phyloP scores from a whole-genome alignment of 2,888 invertebrate genomes.

The Uropetala carovei region DNA sequence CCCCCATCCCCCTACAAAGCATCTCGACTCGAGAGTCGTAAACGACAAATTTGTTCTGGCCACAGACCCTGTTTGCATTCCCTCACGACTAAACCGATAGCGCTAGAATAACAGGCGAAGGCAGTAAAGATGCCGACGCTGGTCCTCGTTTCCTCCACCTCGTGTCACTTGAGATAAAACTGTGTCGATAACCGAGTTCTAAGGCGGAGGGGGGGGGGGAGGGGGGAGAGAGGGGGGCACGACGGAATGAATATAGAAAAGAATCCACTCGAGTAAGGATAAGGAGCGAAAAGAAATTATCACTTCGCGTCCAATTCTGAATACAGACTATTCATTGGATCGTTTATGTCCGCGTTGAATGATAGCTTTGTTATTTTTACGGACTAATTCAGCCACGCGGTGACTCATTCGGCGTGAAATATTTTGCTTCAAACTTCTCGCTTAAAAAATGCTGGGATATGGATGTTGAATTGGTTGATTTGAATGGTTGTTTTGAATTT shows the following conservation, averaged over 20 bases:
- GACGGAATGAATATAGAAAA: no score
- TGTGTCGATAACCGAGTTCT: neutral
- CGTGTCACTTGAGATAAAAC: neutral
- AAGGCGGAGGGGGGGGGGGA: no score
- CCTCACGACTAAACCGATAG: constrained; percentile 4
- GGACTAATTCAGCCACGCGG: no score
- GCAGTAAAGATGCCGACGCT: constrained; percentile 8
- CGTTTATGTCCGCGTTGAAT: neutral
- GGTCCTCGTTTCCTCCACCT: neutral
- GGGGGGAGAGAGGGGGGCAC: no score
- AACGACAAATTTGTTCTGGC: constrained; percentile 23
- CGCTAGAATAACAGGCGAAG: neutral
- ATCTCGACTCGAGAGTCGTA: neutral
- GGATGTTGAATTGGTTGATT: neutral
- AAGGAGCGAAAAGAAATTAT: neutral
- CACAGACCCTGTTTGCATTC: constrained; percentile 17
- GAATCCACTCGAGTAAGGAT: no score
- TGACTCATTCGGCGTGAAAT: no score
- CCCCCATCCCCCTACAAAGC: no score
- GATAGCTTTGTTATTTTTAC: no score
- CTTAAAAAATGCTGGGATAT: no score
- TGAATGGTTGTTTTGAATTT: neutral
- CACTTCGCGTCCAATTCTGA: neutral
- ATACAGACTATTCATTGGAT: neutral
- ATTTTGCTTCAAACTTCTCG: no score